Conservation (phyloP, 2,888 invertebrate species). For the Dysmachus trigonus region DNA sequence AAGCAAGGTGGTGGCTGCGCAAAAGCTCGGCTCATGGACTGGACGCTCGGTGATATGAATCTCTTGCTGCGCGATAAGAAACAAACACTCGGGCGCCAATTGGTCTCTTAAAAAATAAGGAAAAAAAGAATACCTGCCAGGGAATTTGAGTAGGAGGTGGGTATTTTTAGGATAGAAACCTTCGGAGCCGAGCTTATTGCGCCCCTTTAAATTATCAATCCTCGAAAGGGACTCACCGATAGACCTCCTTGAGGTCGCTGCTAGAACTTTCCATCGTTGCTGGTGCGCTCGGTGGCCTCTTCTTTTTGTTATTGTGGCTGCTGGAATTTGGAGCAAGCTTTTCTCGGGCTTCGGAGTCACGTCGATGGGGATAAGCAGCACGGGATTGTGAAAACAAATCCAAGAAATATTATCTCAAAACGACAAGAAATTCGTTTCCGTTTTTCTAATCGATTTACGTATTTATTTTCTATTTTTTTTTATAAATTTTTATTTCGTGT, state of each 20-base stretch:
- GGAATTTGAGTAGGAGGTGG: background rate
- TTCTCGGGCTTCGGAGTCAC: background rate
- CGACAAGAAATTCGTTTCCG: background rate
- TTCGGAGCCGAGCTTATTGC: background rate
- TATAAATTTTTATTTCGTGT: background rate
- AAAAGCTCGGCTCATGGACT: background rate
- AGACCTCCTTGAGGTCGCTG: conserved; percentile 44
- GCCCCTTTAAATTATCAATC: background rate
- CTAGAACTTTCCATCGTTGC: conserved; percentile 39
- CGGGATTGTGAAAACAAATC: background rate
- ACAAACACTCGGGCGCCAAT: background rate
- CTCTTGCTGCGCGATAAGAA: background rate
- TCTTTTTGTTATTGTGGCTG: background rate
- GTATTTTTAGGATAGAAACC: background rate
- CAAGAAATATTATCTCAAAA: background rate
- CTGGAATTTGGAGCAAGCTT: background rate
- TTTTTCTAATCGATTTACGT: background rate
- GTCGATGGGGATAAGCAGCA: no score
- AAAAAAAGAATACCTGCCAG: background rate
- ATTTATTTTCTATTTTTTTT: background rate
- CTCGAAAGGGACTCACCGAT: conserved; percentile 44
- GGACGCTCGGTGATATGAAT: background rate
- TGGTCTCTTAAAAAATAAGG: background rate
- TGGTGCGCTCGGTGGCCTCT: background rate
- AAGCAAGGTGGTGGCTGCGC: background rate